Evolutionary conservation across 2,888 invertebrate species (phyloP), one percentile per base, ranked within the genome.

Genomic region (Epirrhoe tristata): DNA sequence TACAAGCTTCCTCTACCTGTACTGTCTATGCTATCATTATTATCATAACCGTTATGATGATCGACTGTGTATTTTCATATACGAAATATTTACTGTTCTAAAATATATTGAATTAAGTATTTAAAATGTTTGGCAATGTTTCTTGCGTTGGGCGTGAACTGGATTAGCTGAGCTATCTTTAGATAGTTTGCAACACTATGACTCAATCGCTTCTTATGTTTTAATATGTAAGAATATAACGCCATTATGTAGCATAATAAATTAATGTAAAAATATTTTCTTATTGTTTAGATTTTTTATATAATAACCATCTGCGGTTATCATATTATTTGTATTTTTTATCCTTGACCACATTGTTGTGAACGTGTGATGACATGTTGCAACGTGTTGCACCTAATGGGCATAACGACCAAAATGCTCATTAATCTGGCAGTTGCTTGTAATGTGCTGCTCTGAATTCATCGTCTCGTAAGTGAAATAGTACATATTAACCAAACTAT

Each of bases 261-360:
- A n/a, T n/a, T n/a, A n/a, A n/a, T n/a, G n/a, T n/a, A n/a, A n/a
- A n/a, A n/a, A n/a, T n/a, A n/a, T n/a, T n/a, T n/a, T n/a, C n/a
- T n/a, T n/a, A n/a, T n/a, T n/a, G n/a, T n/a, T n/a, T n/a, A n/a
- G n/a, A 52, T 12, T n/a, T 12, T 12, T 0, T 12, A 52, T 31
- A 52, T 0, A 31, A 52, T 10, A 24, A 31, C 12, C 10, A 51
- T 51, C 12, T 24, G 24, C 10, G 7, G 10, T 16, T 12, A 52
- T 43, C 31, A 31, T 59, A 34, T 34, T 52, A 14, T 43, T 24
- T 52, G 31, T 58, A 64, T 74, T 71, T 67, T 75, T 74, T 74
- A 79, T 77, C 86, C 88, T 86, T 88, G 88, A 84, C 87, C 86
- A 80, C 77, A 73, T 75, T 77, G 73, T 77, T 67, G 79, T 80